Percentiles rank a stretch among this genome's conserved stretches.
Conservation (phyloP, 2,113 vertebrate species). For the Alaudala cheleensis region DNA sequence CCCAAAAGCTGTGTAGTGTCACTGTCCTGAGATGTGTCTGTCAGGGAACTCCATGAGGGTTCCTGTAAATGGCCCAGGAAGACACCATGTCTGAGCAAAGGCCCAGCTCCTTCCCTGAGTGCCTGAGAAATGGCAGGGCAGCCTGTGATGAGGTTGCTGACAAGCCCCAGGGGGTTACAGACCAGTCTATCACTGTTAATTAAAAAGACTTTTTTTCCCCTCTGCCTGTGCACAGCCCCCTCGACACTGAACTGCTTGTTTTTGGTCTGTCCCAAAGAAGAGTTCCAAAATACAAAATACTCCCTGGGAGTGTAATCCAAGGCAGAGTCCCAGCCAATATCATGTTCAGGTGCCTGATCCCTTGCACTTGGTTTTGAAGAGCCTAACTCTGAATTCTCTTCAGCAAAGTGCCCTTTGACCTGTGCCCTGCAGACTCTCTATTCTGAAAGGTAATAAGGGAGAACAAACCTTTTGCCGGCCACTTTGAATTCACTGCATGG, state of each 20-base stretch:
- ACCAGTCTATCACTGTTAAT: not conserved
- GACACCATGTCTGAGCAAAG: rapidly evolving
- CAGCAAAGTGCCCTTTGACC: not conserved
- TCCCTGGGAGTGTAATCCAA: not conserved
- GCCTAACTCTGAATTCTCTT: not conserved
- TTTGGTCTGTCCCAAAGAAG: not conserved
- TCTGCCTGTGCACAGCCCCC: not conserved
- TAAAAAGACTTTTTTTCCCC: not conserved
- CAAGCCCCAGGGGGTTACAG: not conserved
- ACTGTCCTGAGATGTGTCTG: rapidly evolving
- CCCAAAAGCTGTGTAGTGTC: not conserved
- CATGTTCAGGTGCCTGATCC: not conserved
- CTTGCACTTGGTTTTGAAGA: not conserved
- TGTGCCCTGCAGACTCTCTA: not conserved
- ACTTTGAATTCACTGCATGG: not conserved
- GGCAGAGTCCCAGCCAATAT: not conserved
- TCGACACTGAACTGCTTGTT: not conserved
- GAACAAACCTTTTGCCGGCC: not conserved
- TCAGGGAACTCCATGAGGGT: not conserved
- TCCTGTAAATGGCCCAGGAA: not conserved
- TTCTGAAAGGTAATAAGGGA: not conserved
- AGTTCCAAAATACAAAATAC: not conserved
- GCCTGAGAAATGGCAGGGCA: not conserved
- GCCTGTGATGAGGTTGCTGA: not conserved
- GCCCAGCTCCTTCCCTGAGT: not conserved